Evolutionary conservation across 2,113 vertebrate species (phyloP).

Genomic region (Physeter macrocephalus): DNA sequence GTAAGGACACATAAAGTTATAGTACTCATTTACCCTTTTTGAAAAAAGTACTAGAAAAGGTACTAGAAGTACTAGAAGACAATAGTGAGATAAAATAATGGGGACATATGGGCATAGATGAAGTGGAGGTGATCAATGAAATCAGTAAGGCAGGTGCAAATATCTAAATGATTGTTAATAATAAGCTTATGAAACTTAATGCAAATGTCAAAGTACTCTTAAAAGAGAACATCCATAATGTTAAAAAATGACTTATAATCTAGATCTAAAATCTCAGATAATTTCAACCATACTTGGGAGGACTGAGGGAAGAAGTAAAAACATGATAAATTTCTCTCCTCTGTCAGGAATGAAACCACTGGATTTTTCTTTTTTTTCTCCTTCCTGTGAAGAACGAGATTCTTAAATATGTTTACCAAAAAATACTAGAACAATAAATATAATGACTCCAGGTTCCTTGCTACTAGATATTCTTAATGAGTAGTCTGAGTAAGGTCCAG

Average conservation of each 20-base stretch:
- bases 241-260: background rate
- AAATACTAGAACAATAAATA: conserved; percentile 9
- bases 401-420: background rate
- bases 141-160: background rate
- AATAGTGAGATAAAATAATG: background rate
- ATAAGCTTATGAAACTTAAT: background rate
- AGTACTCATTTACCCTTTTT: background rate
- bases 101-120: background rate
- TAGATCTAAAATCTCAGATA: background rate
- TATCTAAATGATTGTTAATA: background rate
- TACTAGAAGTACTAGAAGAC: background rate
- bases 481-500: background rate
- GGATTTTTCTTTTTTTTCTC: background rate
- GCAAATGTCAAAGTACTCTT: background rate
- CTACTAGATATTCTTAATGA: conserved; percentile 8
- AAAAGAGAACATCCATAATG: background rate
- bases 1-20: background rate
- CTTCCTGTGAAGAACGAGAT: background rate
- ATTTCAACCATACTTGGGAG: background rate
- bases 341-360: background rate
- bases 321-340: background rate
- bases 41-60: background rate
- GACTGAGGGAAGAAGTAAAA: background rate
- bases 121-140: background rate
- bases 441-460: background rate